Percentiles rank a stretch among this genome's conserved stretches.
Evolutionary conservation across 2,888 invertebrate species (phyloP).

Genomic region (Acanthacorydalis orientalis): DNA sequence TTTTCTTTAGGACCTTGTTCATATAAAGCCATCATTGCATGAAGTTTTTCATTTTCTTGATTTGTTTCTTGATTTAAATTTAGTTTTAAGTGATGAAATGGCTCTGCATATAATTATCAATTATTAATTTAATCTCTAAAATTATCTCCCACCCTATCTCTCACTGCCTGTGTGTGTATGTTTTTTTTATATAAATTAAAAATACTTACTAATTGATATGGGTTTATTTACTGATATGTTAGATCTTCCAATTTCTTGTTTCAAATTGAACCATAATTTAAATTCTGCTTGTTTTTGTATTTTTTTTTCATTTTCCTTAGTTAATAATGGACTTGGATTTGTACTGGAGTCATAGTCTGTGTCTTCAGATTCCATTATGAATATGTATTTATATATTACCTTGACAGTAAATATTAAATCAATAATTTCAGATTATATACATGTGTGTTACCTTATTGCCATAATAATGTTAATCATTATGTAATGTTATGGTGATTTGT

Average conservation of each 20-base stretch:
- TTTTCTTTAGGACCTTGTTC: slow-evolving; percentile 18
- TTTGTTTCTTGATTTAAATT: background rate
- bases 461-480: no score
- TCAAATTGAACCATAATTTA: slow-evolving; percentile 20
- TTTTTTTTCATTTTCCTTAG: slow-evolving; percentile 8
- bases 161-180: no score
- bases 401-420: background rate
- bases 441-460: no score
- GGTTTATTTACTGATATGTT: slow-evolving; percentile 11
- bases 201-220: slow-evolving; percentile 11
- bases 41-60: no score
- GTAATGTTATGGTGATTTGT: no score
- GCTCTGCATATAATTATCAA: slow-evolving; percentile 14
- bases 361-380: background rate
- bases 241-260: slow-evolving; percentile 14
- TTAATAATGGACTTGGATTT: slow-evolving; percentile 6
- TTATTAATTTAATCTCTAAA: background rate
- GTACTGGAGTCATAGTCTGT: background rate
- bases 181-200: background rate
- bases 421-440: background rate
- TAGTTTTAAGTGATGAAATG: slow-evolving; percentile 21
- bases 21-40: slow-evolving; percentile 15
- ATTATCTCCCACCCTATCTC: no score
- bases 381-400: background rate
- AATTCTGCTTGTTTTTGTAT: slow-evolving; percentile 16